phyloP scores from a whole-genome alignment of 2,888 invertebrate species.

The Ethmia dodecea region DNA sequence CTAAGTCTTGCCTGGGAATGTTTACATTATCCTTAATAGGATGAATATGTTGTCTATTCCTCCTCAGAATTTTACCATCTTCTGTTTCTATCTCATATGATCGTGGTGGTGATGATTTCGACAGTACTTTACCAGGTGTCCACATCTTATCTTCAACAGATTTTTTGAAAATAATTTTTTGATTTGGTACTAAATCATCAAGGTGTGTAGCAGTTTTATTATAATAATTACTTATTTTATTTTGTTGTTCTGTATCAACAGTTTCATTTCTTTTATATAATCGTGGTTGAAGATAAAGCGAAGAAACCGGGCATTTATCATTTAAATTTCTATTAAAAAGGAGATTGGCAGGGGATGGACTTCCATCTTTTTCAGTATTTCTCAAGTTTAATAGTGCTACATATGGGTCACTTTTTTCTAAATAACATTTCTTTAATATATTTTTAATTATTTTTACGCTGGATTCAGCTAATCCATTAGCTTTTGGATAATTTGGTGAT shows the following conservation, averaged over 20 bases:
- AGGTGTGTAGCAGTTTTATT: not conserved
- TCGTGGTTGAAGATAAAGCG: constrained; percentile 1
- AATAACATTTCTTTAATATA: constrained; percentile 6
- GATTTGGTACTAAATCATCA: not conserved
- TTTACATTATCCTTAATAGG: not conserved
- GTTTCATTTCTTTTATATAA: not conserved
- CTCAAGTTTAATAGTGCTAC: constrained; percentile 4
- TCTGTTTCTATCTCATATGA: not conserved
- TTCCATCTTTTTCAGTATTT: not conserved
- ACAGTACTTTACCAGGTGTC: not conserved
- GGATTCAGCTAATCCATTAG: constrained; percentile 9
- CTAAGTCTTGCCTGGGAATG: no score
- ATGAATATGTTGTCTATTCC: not conserved
- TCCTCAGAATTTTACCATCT: not conserved
- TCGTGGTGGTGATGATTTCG: not conserved
- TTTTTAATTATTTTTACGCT: constrained; percentile 7
- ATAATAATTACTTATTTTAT: not conserved
- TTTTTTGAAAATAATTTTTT: not conserved
- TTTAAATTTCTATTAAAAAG: constrained; percentile 4
- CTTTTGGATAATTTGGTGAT: constrained; percentile 9
- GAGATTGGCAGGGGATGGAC: constrained; percentile 2
- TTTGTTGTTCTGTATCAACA: not conserved
- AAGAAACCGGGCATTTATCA: constrained; percentile 2
- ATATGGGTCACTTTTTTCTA: no score
- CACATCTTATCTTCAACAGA: not conserved